phyloP scores from a whole-genome alignment of 2,888 invertebrate species.

The Miltochrista miniata region DNA sequence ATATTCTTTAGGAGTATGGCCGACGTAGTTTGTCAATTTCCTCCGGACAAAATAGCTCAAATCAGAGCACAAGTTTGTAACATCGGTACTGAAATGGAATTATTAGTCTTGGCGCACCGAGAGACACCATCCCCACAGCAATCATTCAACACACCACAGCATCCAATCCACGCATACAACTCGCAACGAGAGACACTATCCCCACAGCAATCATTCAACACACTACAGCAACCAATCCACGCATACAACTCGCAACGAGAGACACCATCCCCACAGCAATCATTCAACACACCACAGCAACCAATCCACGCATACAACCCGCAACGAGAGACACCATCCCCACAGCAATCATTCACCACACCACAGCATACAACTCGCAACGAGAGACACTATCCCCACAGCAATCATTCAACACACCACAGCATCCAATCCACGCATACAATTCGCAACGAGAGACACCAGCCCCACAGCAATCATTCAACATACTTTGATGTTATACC shows the following conservation, averaged over 20 bases:
- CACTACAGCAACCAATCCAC: not conserved
- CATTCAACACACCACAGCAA: conserved; percentile 13
- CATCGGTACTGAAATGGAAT: conserved; percentile 17
- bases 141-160: conserved; percentile 15
- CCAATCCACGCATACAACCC: no score
- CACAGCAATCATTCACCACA: conserved; percentile 14
- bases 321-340: conserved; percentile 18
- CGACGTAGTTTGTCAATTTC: conserved; percentile 19
- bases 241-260: no score
- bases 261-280: conserved; percentile 10
- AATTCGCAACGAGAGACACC: no score
- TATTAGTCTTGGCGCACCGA: conserved; percentile 16
- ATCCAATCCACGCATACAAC: no score
- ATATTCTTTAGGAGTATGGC: conserved; percentile 19
- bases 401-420: conserved; percentile 3
- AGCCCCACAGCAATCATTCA: no score
- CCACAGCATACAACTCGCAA: not conserved
- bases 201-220: conserved; percentile 13
- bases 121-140: conserved; percentile 16
- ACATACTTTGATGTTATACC: no score
- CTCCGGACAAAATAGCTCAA: conserved; percentile 18
- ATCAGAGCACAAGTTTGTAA: conserved; percentile 16
- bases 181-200: no score
- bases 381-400: no score
- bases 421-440: no score